phyloP scores from a whole-genome alignment of 2,888 invertebrate genomes.

The Gordius sp. region DNA sequence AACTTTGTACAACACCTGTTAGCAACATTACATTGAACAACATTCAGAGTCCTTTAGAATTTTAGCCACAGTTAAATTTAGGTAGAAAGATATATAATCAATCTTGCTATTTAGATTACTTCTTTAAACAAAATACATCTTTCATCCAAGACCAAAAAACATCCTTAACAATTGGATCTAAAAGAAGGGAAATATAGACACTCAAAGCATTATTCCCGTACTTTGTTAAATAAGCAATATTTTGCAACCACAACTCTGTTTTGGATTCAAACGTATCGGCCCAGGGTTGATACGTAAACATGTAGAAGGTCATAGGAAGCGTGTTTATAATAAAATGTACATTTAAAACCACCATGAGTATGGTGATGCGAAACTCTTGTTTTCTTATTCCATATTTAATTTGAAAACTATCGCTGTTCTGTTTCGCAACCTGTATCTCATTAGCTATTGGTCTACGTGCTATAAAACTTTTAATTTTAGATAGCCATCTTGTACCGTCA shows the following conservation, averaged over 20 bases:
- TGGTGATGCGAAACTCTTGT: neutral
- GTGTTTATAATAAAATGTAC: constrained; percentile 3
- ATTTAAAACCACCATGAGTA: neutral
- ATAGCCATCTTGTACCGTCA: too few relatives aligned
- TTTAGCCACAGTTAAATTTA: too few relatives aligned
- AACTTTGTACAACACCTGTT: too few relatives aligned
- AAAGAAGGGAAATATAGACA: neutral
- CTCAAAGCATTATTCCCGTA: constrained; percentile 14
- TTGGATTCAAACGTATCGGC: neutral
- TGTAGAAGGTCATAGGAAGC: neutral
- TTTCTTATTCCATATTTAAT: neutral
- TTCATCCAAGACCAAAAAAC: too few relatives aligned
- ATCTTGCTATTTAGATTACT: too few relatives aligned
- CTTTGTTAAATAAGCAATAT: neutral
- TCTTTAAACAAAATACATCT: too few relatives aligned
- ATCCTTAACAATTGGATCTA: neutral
- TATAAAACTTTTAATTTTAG: too few relatives aligned
- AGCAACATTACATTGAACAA: too few relatives aligned
- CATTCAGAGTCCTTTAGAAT: too few relatives aligned
- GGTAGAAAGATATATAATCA: too few relatives aligned
- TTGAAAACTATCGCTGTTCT: neutral
- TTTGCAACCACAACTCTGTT: constrained; percentile 3
- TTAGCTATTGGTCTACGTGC: neutral
- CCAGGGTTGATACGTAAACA: constrained; percentile 3
- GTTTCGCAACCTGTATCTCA: neutral